Evolutionary conservation across 2,888 invertebrate species (phyloP).

Genomic region (Harmothoe impar): DNA sequence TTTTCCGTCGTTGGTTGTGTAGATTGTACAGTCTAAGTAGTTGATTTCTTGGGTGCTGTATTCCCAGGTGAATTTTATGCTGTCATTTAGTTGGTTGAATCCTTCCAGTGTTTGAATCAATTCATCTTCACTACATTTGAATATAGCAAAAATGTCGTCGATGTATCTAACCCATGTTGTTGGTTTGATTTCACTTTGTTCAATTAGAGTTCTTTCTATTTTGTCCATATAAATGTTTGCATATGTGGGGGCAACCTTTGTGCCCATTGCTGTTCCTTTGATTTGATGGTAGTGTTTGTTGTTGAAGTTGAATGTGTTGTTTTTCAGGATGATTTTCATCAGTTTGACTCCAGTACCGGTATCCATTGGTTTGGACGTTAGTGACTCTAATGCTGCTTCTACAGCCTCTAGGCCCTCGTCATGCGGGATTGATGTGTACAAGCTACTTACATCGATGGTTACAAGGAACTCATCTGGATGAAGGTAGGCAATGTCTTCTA

Average conservation of each 20-base stretch:
- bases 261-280: constrained; percentile 30
- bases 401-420: constrained; percentile 42
- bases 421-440: constrained; percentile 51
- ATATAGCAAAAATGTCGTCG: constrained; percentile 26
- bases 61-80: constrained; percentile 32
- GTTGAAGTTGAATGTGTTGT: too few relatives aligned
- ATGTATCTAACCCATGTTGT: not conserved
- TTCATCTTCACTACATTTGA: not conserved
- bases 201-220: not conserved
- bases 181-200: not conserved
- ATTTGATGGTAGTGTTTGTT: too few relatives aligned
- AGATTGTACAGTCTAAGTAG: not conserved
- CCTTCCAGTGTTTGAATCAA: not conserved
- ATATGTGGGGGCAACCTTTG: constrained; percentile 22
- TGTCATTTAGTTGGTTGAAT: not conserved
- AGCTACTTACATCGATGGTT: constrained; percentile 19
- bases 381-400: not conserved
- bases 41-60: not conserved
- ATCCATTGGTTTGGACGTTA: not conserved
- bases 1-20: not conserved
- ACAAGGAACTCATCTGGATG: constrained; percentile 33
- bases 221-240: constrained; percentile 30
- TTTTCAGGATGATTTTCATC: too few relatives aligned
- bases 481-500: not conserved
- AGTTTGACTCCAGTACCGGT: not conserved